Conservation (phyloP, 1,140 invertebrate genomes). For the Brevipalpus yothersi region DNA sequence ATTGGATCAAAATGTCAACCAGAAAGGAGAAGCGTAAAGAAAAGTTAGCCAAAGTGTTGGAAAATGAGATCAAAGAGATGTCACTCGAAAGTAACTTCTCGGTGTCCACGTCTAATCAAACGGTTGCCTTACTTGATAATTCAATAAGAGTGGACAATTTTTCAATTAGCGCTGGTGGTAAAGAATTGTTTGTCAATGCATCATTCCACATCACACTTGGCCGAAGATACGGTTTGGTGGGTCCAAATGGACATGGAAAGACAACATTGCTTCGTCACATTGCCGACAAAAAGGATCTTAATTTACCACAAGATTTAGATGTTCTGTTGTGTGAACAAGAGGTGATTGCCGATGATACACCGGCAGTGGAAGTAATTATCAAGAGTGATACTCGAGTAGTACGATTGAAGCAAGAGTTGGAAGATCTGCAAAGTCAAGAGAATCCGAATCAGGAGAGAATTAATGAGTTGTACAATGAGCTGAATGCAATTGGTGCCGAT, state of each 20-base stretch:
- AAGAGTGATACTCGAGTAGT: conserved; percentile 73
- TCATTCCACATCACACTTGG: conserved; percentile 76
- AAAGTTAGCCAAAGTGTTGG: conserved; percentile 5
- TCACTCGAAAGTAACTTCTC: conserved; percentile 2
- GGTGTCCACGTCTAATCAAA: conserved; percentile 5
- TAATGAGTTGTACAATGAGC: conserved; percentile 61
- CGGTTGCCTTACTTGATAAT: conserved; percentile 2
- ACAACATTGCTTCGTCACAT: conserved; percentile 91
- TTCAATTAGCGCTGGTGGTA: conserved; percentile 87
- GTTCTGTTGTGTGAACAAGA: conserved; percentile 96
- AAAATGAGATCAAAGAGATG: conserved; percentile 6
- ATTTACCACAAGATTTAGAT: conserved; percentile 88
- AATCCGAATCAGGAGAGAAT: conserved; percentile 29
- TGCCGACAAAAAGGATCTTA: conserved; percentile 47
- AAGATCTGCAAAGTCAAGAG: conserved; percentile 40
- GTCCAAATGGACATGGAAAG: conserved; percentile 72
- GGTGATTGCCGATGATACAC: conserved; percentile 70
- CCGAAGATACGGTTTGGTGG: conserved; percentile 85
- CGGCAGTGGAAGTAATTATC: conserved; percentile 73
- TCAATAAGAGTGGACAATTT: conserved; percentile 57
- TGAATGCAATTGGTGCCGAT: conserved; percentile 86
- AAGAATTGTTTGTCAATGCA: conserved; percentile 92
- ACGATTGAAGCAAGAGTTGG: conserved; percentile 50
- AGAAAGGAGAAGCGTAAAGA: conserved; percentile 10
- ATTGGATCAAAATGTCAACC: background rate